Evolutionary conservation across 37 sponge, comb jelly and placozoan species (phyloP), one percentile per base, ranked within the genome.

Genomic region (Chondrosia reniformis): DNA sequence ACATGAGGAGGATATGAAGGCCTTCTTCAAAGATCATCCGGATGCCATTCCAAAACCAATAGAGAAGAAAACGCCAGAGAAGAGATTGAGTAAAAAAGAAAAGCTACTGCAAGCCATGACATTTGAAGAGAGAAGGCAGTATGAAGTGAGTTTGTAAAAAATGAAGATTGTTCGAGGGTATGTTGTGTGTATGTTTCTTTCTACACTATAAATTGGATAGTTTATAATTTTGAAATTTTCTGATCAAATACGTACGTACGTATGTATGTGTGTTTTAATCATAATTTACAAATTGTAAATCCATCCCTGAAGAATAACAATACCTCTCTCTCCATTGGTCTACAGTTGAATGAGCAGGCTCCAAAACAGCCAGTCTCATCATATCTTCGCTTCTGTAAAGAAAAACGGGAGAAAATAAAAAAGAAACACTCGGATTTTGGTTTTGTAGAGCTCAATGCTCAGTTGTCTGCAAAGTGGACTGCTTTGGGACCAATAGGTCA

Each of bases 361-460:
- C 89, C 89, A 9, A 89, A 89, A 56, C 66, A 17, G 1, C 89
- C 89, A 27, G 39, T 65, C 30, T 46, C 79, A 13, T 58, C 89
- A 0, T 89, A 84, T 56, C 22, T 84, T 7, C 74, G 71, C 52
- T 89, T 84, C 79, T 84, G 74, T 37, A 81, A 84, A 17, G 56
- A 46, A 40, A 89, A 89, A 55, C 62, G 82, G 28, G 46, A 38
- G 0, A 81, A 73, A 30, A 21, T 89, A 0, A 63, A 54, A 0
- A 58, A 80, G 66, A 81, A 84, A 46, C 73, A 89, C 45, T 83
- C 89, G 9, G 55, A 84, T n/a, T 45, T 84, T 36, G 7, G 39
- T 8, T 32, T 61, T 0, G 46, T 63, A 4, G 75, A 84, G 39
- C 61, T 89, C 19, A 76, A 75, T 31, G 46, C 19, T 21, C 81